These are phyloP conservation scores for Pogonus chalceus DNA, from an alignment of 1,140 invertebrate species.

Conservation along the genomic window DNA sequence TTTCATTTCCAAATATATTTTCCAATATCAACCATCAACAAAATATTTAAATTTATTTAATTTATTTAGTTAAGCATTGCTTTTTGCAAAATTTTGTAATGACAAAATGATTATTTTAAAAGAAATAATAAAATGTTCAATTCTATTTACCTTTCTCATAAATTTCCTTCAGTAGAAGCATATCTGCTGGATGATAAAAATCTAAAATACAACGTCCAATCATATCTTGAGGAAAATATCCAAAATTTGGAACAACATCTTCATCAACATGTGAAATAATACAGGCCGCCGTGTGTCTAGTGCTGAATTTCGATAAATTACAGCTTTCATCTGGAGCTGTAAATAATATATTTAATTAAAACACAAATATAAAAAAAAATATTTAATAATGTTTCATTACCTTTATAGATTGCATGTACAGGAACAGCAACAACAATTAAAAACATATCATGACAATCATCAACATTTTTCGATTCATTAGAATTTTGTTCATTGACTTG, in stretches of 20 bases:
- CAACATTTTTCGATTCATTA: conserved; percentile 25
- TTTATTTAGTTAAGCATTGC: too few relatives aligned
- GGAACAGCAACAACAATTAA: conserved; percentile 60
- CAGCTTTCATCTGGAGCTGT: conserved; percentile 53
- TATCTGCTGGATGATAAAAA: conserved; percentile 81
- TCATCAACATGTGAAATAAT: conserved; percentile 65
- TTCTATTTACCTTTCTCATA: conserved; percentile 68
- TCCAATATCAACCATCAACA: too few relatives aligned
- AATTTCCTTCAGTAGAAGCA: conserved; percentile 65
- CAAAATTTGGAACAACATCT: conserved; percentile 69
- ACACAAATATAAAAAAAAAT: conserved; percentile 6
- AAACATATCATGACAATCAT: conserved; percentile 45
- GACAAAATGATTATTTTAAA: too few relatives aligned
- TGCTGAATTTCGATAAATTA: conserved; percentile 54
- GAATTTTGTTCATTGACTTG: conserved; percentile 42
- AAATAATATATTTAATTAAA: conserved; percentile 21
- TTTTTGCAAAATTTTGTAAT: too few relatives aligned
- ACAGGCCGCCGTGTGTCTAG: conserved; percentile 64
- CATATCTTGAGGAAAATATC: conserved; percentile 83
- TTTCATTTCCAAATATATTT: too few relatives aligned
- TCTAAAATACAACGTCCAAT: conserved; percentile 71
- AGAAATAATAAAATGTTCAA: too few relatives aligned
- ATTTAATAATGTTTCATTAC: conserved; percentile 38
- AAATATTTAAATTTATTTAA: too few relatives aligned
- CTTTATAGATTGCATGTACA: conserved; percentile 64